Evolutionary conservation across 1,140 invertebrate species (phyloP), one percentile per base, ranked within the genome.

Genomic region (Charaxes varanes): DNA sequence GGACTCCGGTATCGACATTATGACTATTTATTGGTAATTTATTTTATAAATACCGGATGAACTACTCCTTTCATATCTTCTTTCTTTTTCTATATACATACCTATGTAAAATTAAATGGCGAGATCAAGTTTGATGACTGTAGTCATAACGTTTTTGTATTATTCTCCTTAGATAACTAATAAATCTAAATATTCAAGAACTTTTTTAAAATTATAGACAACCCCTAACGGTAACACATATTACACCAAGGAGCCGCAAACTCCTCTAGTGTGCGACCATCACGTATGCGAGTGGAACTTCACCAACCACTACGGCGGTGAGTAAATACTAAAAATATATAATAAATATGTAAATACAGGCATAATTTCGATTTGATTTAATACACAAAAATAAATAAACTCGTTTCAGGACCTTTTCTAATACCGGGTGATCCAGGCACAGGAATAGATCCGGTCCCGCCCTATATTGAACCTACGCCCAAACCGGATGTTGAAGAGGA

Each of bases 251-350:
- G 77, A 81, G 34, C 22, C 15, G 0, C 34, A 48, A 16, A 63
- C 72, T 2, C 77, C 77, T 0, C 31, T 82, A 4, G 54, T 69
- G 4, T 82, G 77, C 22, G 54, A 79, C 24, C 77, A 82, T 16
- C 77, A 82, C 19, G 74, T 81, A 3, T 81, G 77, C 35, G 77
- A 81, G 26, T 81, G 77, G 77, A 79, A 81, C 27, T 73, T 71
- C 37, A 79, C 74, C 1, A 81, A 81, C 36, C 61, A 71, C 28
- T 79, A 81, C 30, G 77, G 77, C 27, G 73, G 77, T 81, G 62
- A 46, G 38, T 33, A 2, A 16, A 26, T 21, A 2, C 18, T 8
- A 10, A 11, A 1, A 6, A 5, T 13, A 3, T 18, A 12, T 2
- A 15, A 7, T 15, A 13, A 36, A 22, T 14, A 6, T 18, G n/a